Evolutionary conservation across 2,888 invertebrate species (phyloP), one percentile per base, ranked within the genome.

Genomic region (Drosophila anceps): DNA sequence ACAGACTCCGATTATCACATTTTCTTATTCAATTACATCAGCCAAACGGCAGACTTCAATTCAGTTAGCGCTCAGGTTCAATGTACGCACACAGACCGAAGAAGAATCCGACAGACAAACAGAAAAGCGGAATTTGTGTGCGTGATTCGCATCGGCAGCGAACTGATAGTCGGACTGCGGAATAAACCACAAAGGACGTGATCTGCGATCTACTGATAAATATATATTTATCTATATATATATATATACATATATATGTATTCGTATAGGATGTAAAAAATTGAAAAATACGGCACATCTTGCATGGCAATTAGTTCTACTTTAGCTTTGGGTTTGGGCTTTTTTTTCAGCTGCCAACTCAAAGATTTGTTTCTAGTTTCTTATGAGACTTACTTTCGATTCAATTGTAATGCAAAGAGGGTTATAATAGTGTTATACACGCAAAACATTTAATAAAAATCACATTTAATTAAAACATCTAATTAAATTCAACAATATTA

Each of bases 161-260:
- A 20, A 13, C 59, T 41, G 70, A 64, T 69, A 76, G 54, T 51
- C 71, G 46, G 43, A 31, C 53, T 27, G 18, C 61, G 80, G 73
- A 79, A 79, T 70, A 76, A 69, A 60, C 77, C 80, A 63, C 48
- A 55, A 61, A 62, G 77, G 55, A 73, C 81, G 77, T 80, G 77
- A 76, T 44, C 10, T 31, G 8, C 9, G 44, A 67, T 37, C 41
- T 50, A 31, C 63, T 51, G 57, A 44, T 62, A 59, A 48, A 48
- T 44, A n/a, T 51, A 69, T 20, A 31, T 27, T 27, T 20, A 41
- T n/a, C 51, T 37, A 35, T 6, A 29, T 43, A 31, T 39, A 24
- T 44, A 29, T 33, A 50, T 41, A 41, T 20, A 50, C 48, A 4
- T 18, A 39, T 15, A 39, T 51, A 27, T 8, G 13, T 18, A 27